Evolutionary conservation across 2,888 invertebrate species (phyloP), one percentile per base, ranked within the genome.

Genomic region (Melinaea marsaeus): DNA sequence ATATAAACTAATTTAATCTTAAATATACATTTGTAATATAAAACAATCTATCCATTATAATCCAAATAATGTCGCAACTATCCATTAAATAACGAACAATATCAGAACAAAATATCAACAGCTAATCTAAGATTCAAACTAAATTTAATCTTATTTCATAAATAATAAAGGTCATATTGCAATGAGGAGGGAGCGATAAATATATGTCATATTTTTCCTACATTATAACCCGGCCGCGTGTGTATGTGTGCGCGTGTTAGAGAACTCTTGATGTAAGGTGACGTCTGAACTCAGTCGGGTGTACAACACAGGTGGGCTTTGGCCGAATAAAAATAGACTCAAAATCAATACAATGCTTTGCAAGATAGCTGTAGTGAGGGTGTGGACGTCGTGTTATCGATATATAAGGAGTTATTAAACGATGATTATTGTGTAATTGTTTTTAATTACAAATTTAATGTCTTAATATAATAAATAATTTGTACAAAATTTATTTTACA

Each of bases 291-390:
- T 69, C 60, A 48, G 61, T 57, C 71, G 77, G 68, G 56, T 77
- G 51, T 57, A 60, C 74, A 58, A 71, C 71, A 72, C 78, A 81
- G 81, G 81, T 81, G 79, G 77, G 75, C 75, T 65, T 62, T 66
- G 68, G 63, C 69, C 68, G 77, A 80, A 80, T 78, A 79, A 80
- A 84, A 85, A 86, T 84, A 84, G 82, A 82, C 75, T 74, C 75
- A 74, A 79, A 85, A 85, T 85, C 85, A 84, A 85, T 85, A 83
- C 79, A 79, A 77, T 75, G 77, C 77, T 81, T 75, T 78, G 72
- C 70, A 74, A 78, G 80, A 79, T 77, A 73, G 71, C 68, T 55
- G 13, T 78, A 81, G 79, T 68, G 80, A 68, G 68, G 80, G 13
- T 60, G 51, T 37, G 5, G 9, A 7, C 32, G 22, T 56, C 35